A percentile compares a stretch with the other conserved stretches of the same genome.
phyloP scores from a whole-genome alignment of 2,888 invertebrate species.

The Anorthoa munda region DNA sequence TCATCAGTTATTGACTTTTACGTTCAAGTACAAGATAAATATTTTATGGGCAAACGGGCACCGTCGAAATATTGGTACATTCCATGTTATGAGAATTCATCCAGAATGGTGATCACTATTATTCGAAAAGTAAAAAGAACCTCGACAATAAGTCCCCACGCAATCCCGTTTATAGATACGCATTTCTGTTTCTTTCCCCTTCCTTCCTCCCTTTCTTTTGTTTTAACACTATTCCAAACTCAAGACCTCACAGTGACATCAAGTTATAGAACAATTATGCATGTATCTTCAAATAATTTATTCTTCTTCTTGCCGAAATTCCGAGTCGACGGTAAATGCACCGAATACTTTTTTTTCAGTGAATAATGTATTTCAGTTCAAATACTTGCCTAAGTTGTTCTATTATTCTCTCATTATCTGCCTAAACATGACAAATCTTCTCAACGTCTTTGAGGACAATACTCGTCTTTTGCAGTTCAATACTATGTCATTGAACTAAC shows the following conservation, averaged over 20 bases:
- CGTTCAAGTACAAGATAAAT: not conserved
- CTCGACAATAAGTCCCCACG: not conserved
- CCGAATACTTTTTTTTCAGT: not conserved
- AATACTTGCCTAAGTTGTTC: not conserved
- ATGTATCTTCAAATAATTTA: no score
- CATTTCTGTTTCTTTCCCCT: not conserved
- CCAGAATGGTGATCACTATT: not conserved
- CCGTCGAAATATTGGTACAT: not conserved
- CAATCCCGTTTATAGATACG: not conserved
- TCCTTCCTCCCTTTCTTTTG: not conserved
- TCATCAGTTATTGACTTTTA: not conserved
- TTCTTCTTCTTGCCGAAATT: no score
- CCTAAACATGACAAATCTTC: not conserved
- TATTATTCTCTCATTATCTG: not conserved
- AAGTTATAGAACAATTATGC: no score
- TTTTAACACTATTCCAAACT: no score
- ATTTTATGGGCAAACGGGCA: not conserved
- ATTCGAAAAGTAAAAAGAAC: not conserved
- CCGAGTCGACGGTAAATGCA: no score
- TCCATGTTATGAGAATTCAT: not conserved
- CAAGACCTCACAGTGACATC: no score
- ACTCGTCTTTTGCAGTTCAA: not conserved
- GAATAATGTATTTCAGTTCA: not conserved
- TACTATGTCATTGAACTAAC: constrained; percentile 40
- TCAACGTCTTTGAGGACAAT: not conserved